These are phyloP conservation scores for Cataglyphis altisquamis DNA, from an alignment of 2,888 invertebrate genomes.

Conservation along the genomic window DNA sequence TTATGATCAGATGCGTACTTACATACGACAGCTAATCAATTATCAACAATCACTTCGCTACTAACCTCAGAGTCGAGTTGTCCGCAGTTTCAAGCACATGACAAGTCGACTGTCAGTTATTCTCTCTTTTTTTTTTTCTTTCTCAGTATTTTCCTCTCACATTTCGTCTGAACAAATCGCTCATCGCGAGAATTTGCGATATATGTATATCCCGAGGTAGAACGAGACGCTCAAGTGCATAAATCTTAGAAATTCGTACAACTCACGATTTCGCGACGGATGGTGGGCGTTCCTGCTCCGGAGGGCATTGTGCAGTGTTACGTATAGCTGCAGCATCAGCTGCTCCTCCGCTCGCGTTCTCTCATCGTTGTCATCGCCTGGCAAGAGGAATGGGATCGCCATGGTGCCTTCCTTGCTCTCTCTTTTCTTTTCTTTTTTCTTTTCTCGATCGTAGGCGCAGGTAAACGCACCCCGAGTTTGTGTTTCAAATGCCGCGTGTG, in stretches of 20 bases:
- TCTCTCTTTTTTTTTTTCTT: neutral
- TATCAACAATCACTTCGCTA: neutral
- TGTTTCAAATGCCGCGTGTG: neutral
- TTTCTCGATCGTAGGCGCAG: conserved; percentile 10
- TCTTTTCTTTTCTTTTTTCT: conserved; percentile 35
- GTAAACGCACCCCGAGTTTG: conserved; percentile 6
- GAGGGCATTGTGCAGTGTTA: conserved; percentile 84
- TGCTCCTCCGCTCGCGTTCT: conserved; percentile 76
- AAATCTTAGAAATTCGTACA: conserved; percentile 57
- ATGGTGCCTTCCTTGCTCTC: conserved; percentile 51
- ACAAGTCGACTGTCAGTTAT: neutral
- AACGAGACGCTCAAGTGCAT: neutral
- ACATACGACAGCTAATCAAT: neutral
- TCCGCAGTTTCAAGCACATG: neutral
- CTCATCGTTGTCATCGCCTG: conserved; percentile 81
- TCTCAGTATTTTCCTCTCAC: neutral
- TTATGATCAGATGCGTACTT: no score
- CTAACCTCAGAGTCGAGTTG: neutral
- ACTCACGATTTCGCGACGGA: conserved; percentile 85
- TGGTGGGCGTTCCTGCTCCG: conserved; percentile 82
- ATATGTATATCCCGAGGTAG: neutral
- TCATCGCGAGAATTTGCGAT: conserved; percentile 4
- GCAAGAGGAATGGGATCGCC: conserved; percentile 83
- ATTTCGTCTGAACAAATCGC: neutral
- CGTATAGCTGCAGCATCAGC: conserved; percentile 84